Base-by-base conservation (phyloP, 1,140 invertebrate genomes). In the Coelopa frigida region DNA sequence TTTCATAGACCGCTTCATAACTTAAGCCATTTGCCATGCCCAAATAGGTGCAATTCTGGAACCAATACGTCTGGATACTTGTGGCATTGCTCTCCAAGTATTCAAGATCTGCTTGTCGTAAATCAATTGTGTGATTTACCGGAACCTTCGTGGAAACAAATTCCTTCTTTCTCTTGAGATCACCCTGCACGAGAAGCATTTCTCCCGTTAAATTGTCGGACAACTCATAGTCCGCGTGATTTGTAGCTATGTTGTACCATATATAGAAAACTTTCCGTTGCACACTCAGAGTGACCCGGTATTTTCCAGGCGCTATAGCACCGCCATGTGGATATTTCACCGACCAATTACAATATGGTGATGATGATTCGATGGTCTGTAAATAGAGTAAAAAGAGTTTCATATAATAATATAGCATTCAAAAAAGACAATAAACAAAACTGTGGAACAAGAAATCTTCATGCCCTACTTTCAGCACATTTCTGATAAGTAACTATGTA, bases 31-130 rank as follows among this genome's bases (percentile, higher is more conserved):
- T 71, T 0, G 79, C 79, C 46, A 76, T 66, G 29, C 83, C 85
- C 46, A 82, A 76, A 67, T 81, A 83, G 51, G 75, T 71, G 56
- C 85, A 89, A 58, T 87, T 80, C 33, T 87, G 73, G 57, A 87
- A 87, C 86, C 86, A 89, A 59, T 79, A 85, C 8, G 81, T 82
- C 15, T 75, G 63, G 12, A 85, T 69, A 18, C 73, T 73, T 7
- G 80, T 81, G 2, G 83, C 76, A 53, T 78, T 79, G 15, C 73
- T 63, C 11, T 68, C 72, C 15, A 86, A 55, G 59, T 75, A 85
- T 31, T 76, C 56, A 26, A 68, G 53, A 65, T 87, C 85, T 14
- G 75, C 72, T 17, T 75, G 58, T 3, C 73, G 73, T 11, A 89
- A 51, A 22, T 70, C 57, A 44, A 87, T 69, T 33, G 69, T 71